Evolutionary conservation across 2,797 vertebrate species (phyloP).

Genomic region (Phrynocephalus guinanensis): DNA sequence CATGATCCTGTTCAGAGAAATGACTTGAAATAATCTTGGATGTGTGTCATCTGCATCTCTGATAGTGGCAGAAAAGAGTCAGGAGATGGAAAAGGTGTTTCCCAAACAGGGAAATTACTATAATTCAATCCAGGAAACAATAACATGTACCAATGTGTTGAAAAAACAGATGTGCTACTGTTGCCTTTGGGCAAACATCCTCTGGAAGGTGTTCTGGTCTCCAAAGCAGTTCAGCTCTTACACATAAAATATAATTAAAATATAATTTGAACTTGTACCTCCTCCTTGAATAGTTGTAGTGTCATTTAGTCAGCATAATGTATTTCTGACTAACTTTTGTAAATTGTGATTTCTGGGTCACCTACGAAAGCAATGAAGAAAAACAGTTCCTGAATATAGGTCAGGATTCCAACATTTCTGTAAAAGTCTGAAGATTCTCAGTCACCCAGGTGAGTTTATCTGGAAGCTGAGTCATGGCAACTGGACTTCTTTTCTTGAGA

Average conservation of each 20-base stretch:
- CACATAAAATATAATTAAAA: not conserved
- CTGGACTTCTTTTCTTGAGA: no score
- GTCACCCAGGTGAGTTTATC: no score
- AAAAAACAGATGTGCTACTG: not conserved
- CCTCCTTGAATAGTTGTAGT: not conserved
- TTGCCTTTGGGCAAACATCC: not conserved
- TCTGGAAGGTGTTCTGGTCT: conserved; percentile 8
- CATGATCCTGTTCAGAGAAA: conserved; percentile 43
- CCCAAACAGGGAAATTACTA: conserved; percentile 45
- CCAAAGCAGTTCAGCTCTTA: not conserved
- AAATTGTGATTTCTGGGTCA: fast-evolving
- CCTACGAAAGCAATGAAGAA: not conserved
- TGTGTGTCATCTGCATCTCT: conserved; percentile 21
- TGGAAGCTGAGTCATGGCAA: no score
- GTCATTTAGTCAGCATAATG: fast-evolving
- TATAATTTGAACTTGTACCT: not conserved
- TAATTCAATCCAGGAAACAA: conserved; percentile 45
- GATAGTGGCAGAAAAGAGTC: not conserved
- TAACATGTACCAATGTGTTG: not conserved
- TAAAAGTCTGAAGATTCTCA: no score
- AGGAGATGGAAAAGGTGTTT: conserved; percentile 26
- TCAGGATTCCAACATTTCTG: not conserved
- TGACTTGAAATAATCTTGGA: not conserved
- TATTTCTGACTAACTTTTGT: fast-evolving
- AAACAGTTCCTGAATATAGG: fast-evolving